Conservation (phyloP, 2,113 vertebrate species). For the Marcusenius ussheri region DNA sequence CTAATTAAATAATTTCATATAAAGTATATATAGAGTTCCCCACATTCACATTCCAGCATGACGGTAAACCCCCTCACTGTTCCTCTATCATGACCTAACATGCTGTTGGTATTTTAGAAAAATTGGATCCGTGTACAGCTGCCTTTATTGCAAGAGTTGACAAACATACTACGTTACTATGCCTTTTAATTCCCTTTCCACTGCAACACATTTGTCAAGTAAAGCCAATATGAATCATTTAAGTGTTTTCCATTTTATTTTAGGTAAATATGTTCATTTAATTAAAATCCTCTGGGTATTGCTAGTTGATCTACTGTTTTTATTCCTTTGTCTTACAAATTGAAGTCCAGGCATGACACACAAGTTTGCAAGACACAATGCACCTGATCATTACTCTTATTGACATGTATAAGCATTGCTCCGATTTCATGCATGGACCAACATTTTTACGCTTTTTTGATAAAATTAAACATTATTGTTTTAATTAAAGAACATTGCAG, state of each 20-base stretch:
- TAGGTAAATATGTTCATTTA: neutral
- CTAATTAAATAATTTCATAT: neutral
- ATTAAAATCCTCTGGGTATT: neutral
- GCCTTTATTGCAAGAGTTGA: neutral
- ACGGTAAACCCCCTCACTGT: neutral
- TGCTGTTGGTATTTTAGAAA: neutral
- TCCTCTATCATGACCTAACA: neutral
- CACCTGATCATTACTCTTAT: neutral
- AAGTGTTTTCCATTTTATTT: neutral
- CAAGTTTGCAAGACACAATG: neutral
- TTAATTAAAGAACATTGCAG: neutral
- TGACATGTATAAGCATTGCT: neutral
- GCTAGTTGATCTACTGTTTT: neutral
- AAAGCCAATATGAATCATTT: neutral
- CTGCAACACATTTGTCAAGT: neutral
- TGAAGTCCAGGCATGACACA: neutral
- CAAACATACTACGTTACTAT: neutral
- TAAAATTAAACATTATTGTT: neutral
- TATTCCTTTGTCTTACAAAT: neutral
- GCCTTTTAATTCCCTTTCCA: neutral
- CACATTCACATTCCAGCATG: neutral
- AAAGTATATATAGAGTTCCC: neutral
- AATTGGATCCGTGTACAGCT: neutral
- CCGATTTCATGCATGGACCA: neutral
- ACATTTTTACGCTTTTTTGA: neutral